A percentile compares a stretch with the other conserved stretches of the same genome.
These are phyloP conservation scores for Nixonia krombeini DNA, from an alignment of 1,140 invertebrate genomes.

Conservation along the genomic window DNA sequence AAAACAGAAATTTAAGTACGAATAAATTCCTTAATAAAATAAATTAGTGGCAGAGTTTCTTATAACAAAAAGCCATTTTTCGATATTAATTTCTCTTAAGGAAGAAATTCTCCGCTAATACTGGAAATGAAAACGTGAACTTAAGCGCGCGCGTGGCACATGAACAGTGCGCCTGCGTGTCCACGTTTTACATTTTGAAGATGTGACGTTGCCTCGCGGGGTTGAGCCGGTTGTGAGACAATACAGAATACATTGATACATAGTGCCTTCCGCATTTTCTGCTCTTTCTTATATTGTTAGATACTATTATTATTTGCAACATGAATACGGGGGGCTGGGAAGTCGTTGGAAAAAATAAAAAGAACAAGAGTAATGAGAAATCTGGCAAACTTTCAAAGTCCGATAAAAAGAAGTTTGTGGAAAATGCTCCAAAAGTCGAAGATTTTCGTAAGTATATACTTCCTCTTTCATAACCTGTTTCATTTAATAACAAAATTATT, in stretches of 20 bases:
- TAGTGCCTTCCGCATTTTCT: conserved; percentile 3
- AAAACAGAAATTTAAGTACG: too few species aligned
- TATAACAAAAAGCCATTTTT: neutral
- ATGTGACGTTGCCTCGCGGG: conserved; percentile 39
- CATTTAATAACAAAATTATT: conserved; percentile 7
- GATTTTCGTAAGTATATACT: conserved; percentile 74
- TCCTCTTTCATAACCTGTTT: neutral
- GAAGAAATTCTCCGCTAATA: neutral
- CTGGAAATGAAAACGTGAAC: neutral
- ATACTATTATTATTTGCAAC: conserved; percentile 44
- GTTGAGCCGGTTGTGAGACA: too few species aligned
- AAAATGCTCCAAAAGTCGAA: conserved; percentile 75
- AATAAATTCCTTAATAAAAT: too few species aligned
- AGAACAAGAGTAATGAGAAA: conserved; percentile 74
- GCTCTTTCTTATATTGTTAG: neutral
- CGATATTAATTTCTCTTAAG: neutral
- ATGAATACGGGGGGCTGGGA: conserved; percentile 83
- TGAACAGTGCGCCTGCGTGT: conserved; percentile 54
- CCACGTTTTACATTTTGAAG: conserved; percentile 53
- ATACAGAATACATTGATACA: conserved; percentile 18
- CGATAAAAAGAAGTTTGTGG: conserved; percentile 75
- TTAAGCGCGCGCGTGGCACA: conserved; percentile 52
- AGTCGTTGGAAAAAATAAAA: conserved; percentile 82
- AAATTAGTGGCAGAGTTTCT: neutral
- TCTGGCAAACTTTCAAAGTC: conserved; percentile 73